Evolutionary conservation across 2,888 invertebrate genomes (phyloP).

Genomic region (Polymixis flavicincta): DNA sequence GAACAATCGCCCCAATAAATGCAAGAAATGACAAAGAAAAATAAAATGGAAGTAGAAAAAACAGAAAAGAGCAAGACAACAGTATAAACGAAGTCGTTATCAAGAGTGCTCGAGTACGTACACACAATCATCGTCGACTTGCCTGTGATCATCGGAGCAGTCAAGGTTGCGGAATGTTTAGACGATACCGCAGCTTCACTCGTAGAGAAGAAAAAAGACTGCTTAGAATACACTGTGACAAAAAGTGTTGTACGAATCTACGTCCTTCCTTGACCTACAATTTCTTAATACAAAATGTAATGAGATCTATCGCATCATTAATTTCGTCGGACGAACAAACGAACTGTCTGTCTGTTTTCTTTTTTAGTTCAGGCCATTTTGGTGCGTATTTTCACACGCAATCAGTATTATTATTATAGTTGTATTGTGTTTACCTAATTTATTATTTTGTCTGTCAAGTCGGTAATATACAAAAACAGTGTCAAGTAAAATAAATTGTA

Average conservation of each 20-base stretch:
- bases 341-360: neutral
- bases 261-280: constrained; percentile 53
- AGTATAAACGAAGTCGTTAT: constrained; percentile 65
- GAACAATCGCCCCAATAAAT: constrained; percentile 48
- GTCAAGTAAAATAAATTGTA: constrained; percentile 34
- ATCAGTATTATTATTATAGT: constrained; percentile 24
- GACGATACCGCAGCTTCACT: constrained; percentile 15
- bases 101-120: constrained; percentile 48
- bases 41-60: constrained; percentile 33
- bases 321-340: constrained; percentile 29
- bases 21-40: constrained; percentile 51
- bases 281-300: constrained; percentile 5
- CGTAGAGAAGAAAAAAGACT: constrained; percentile 10
- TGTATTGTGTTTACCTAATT: constrained; percentile 40
- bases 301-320: constrained; percentile 26
- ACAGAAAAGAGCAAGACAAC: constrained; percentile 62
- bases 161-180: constrained; percentile 64
- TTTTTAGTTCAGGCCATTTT: neutral
- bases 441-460: constrained; percentile 42
- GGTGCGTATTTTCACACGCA: constrained; percentile 34
- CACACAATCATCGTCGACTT: constrained; percentile 59
- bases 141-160: constrained; percentile 70
- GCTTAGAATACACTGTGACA: constrained; percentile 4
- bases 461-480: constrained; percentile 11
- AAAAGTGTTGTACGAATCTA: constrained; percentile 24